phyloP scores from a whole-genome alignment of 2,113 vertebrate genomes.

The Psettodes erumei region DNA sequence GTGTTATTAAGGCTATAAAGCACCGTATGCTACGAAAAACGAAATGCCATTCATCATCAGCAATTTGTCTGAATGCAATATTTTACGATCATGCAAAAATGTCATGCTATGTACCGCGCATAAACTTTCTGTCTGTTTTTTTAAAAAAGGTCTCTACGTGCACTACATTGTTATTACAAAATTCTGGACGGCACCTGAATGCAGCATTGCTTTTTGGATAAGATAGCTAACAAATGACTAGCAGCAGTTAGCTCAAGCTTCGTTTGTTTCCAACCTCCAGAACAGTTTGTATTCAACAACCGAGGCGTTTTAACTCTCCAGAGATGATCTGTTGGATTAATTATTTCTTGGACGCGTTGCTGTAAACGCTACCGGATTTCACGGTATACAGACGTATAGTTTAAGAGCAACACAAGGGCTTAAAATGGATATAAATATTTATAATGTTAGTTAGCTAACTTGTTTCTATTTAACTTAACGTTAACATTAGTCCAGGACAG shows the following conservation, averaged over 20 bases:
- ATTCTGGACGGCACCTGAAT: conserved; percentile 16
- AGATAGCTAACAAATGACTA: conserved; percentile 31
- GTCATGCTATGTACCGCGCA: neutral
- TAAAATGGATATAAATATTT: neutral
- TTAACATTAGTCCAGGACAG: conserved; percentile 2
- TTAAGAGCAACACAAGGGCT: neutral
- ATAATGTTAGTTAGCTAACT: conserved; percentile 11
- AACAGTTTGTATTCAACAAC: neutral
- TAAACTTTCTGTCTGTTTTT: neutral
- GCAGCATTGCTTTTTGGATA: conserved; percentile 24
- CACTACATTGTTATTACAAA: neutral
- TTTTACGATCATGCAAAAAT: neutral
- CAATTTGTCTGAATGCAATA: neutral
- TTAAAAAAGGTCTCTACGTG: neutral
- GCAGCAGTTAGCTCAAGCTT: conserved; percentile 21
- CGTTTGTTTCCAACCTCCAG: no score
- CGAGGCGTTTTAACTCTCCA: neutral
- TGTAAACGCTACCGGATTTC: neutral
- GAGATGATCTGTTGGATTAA: neutral
- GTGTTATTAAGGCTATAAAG: neutral
- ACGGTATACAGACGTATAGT: neutral
- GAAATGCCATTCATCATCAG: neutral
- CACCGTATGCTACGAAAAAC: neutral
- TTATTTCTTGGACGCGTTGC: neutral
- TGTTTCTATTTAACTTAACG: neutral